phyloP scores from a whole-genome alignment of 2,888 invertebrate genomes.

The Malthinus flaveolus region DNA sequence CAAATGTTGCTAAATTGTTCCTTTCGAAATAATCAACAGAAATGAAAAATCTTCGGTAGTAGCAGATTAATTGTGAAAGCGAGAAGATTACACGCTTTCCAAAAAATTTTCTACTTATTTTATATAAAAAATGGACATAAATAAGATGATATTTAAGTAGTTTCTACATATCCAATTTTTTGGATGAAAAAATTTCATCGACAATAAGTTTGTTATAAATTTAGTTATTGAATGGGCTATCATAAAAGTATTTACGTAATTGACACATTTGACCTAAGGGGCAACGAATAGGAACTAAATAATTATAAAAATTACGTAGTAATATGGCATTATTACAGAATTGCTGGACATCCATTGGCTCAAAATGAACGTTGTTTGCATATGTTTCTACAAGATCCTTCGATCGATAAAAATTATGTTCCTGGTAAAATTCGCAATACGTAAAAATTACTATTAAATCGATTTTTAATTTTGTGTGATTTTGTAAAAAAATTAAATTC shows the following conservation, averaged over 20 bases:
- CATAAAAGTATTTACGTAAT: no score
- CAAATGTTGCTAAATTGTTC: no score
- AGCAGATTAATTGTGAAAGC: no score
- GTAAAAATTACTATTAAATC: conserved; percentile 57
- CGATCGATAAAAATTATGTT: conserved; percentile 98
- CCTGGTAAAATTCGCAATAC: conserved; percentile 98
- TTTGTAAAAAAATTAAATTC: conserved; percentile 26
- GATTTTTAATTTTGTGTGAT: conserved; percentile 24
- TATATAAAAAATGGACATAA: no score
- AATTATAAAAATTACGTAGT: conserved; percentile 38
- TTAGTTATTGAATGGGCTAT: no score
- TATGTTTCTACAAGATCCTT: conserved; percentile 97
- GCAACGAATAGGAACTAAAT: background rate
- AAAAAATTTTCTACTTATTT: no score
- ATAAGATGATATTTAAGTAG: no score
- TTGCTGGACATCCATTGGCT: conserved; percentile 97
- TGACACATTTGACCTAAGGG: background rate
- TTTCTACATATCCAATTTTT: no score
- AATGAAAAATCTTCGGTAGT: no score
- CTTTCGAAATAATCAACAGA: no score
- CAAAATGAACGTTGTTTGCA: conserved; percentile 99
- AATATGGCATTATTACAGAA: conserved; percentile 59
- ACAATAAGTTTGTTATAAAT: no score
- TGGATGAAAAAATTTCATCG: background rate
- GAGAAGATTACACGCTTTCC: no score